Conservation (phyloP, 2,888 invertebrate genomes). For the Aelia acuminata region DNA sequence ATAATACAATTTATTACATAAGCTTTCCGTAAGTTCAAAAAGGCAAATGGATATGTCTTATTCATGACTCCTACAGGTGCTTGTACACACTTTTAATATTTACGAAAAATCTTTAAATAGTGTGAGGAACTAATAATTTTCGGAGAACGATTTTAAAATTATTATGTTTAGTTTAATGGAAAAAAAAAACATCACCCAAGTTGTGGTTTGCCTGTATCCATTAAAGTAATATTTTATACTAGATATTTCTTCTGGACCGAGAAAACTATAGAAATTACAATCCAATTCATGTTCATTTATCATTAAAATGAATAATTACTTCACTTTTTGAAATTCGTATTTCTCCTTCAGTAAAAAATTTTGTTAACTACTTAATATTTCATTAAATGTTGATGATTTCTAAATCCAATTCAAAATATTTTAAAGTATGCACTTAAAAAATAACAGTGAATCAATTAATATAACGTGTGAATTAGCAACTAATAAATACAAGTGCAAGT, state of each 20-base stretch:
- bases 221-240: too few relatives aligned
- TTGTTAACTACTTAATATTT: neutral
- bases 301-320: neutral
- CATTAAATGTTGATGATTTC: neutral
- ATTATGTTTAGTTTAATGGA: neutral
- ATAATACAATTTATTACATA: conserved; percentile 26
- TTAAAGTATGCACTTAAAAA: neutral
- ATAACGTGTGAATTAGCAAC: neutral
- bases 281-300: neutral
- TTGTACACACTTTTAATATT: conserved; percentile 7
- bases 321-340: neutral
- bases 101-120: neutral
- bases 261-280: too few relatives aligned
- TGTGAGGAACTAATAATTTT: neutral
- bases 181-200: too few relatives aligned
- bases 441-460: neutral
- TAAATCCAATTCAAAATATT: neutral
- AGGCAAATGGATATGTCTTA: conserved; percentile 17
- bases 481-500: conserved; percentile 3
- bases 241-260: too few relatives aligned
- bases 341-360: too few relatives aligned
- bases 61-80: neutral
- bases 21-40: conserved; percentile 3
- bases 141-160: neutral
- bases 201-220: too few relatives aligned